Evolutionary conservation across 37 sponge, comb jelly and placozoan genomes (phyloP), one percentile per base, ranked within the genome.

Genomic region (Chondrosia reniformis): DNA sequence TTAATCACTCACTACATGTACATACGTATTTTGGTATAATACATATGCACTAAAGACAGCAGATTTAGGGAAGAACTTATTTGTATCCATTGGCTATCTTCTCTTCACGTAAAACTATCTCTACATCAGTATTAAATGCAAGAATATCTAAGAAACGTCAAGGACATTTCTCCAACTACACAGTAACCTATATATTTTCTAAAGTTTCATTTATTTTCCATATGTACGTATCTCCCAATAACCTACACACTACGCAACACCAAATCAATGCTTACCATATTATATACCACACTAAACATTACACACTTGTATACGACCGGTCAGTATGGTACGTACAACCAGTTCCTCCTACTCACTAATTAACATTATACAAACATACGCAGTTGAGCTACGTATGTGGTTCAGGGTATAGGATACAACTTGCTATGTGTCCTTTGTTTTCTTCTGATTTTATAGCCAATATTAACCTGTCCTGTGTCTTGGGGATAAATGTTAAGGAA

Each of bases 401-500:
- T n/a, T n/a, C 2, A 43, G 9, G n/a, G 30, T 32, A 10, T 56
- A 41, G 72, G 83, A 86, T 87, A 90, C 81, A 95, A 7, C 93
- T 52, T 39, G 87, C 96, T 17, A 95, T 86, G 19, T 57, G 61
- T 13, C 91, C 96, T 39, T 78, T 75, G 52, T 89, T 80, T 39
- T 95, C 96, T 63, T 92, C 93, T 19, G 93, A 84, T 73, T 95
- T 95, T 27, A 92, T 54, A 5, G 96, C 96, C 13, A 95, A 72
- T 19, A 97, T 89, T n/a, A 91, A 74, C 4, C 74, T 66, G 64
- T 97, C 98, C 38, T 84, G 39, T 8, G 95, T 89, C 19, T 84
- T 91, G 0, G 98, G 98, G 31, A 97, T 22, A 73, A 97, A 97
- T 83, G 89, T 91, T 79, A 97, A 94, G 38, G 98, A 89, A 31